phyloP scores from a whole-genome alignment of 2,113 vertebrate genomes.

The Pelodiscus sinensis region DNA sequence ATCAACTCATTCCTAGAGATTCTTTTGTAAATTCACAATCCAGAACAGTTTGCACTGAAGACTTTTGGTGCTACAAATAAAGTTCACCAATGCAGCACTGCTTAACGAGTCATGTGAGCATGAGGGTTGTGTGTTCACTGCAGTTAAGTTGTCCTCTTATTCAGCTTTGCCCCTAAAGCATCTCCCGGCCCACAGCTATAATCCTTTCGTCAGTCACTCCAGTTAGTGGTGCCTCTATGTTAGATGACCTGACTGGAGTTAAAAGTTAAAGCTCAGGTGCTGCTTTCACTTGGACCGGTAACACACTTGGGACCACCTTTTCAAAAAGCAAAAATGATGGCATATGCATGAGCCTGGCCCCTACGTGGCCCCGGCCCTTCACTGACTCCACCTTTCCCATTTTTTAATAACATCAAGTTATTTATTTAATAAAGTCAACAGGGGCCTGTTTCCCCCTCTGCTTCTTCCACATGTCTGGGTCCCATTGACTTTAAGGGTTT shows the following conservation, averaged over 20 bases:
- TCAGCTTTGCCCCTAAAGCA: not conserved
- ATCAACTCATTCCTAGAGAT: not conserved
- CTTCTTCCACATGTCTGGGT: conserved; percentile 1
- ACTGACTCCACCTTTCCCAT: conserved; percentile 2
- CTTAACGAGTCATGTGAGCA: not conserved
- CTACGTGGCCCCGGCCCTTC: not conserved
- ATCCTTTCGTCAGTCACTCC: not conserved
- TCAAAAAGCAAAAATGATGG: too few species aligned
- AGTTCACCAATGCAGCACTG: not conserved
- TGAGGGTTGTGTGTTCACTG: not conserved
- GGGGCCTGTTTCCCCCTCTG: not conserved
- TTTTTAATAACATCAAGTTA: not conserved
- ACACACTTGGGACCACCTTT: too few species aligned
- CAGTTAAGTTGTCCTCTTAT: not conserved
- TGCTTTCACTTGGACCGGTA: too few species aligned
- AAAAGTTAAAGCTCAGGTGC: too few species aligned
- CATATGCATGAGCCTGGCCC: too few species aligned
- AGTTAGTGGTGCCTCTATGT: not conserved
- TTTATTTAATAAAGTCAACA: conserved; percentile 28
- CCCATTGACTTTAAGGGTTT: conserved; percentile 16
- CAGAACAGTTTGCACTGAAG: not conserved
- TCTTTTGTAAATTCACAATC: not conserved
- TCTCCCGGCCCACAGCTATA: not conserved
- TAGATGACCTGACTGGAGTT: not conserved
- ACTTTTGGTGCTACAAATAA: not conserved